phyloP scores from a whole-genome alignment of 2,888 invertebrate genomes.

The Hipparchia sbordonii region DNA sequence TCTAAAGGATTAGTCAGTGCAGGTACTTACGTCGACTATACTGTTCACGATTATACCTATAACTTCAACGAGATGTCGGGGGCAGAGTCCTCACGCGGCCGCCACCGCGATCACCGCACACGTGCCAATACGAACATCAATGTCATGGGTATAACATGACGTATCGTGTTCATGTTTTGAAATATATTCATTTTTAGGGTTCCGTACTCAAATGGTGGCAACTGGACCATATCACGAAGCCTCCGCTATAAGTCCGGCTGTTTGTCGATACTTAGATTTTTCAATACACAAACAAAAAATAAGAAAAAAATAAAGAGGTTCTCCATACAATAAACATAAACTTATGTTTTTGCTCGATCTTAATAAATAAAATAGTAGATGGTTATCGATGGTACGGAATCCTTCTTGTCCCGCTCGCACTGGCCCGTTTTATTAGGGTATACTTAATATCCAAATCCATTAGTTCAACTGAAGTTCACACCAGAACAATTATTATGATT shows the following conservation, averaged over 20 bases:
- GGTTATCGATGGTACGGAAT: too few relatives aligned
- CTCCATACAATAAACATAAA: too few relatives aligned
- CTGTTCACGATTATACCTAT: constrained; percentile 5
- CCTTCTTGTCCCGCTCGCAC: too few relatives aligned
- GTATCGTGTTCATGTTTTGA: constrained; percentile 3
- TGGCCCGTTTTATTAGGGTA: neutral
- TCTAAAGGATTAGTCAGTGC: constrained; percentile 22
- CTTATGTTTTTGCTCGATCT: too few relatives aligned
- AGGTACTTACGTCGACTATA: constrained; percentile 16
- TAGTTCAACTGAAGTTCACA: too few relatives aligned
- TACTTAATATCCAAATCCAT: neutral
- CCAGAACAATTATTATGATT: too few relatives aligned
- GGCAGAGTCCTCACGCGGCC: constrained; percentile 58
- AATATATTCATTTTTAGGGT: neutral
- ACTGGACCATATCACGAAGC: too few relatives aligned
- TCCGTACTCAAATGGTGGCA: neutral
- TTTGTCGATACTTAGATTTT: too few relatives aligned
- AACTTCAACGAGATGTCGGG: constrained; percentile 42
- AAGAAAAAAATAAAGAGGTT: too few relatives aligned
- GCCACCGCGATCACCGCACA: constrained; percentile 53
- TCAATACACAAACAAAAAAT: too few relatives aligned
- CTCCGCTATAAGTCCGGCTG: too few relatives aligned
- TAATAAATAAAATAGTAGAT: too few relatives aligned
- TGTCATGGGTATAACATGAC: constrained; percentile 20
- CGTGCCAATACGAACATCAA: constrained; percentile 48